Base-by-base conservation (phyloP, 2,113 vertebrate species). In the Eretmochelys imbricata region DNA sequence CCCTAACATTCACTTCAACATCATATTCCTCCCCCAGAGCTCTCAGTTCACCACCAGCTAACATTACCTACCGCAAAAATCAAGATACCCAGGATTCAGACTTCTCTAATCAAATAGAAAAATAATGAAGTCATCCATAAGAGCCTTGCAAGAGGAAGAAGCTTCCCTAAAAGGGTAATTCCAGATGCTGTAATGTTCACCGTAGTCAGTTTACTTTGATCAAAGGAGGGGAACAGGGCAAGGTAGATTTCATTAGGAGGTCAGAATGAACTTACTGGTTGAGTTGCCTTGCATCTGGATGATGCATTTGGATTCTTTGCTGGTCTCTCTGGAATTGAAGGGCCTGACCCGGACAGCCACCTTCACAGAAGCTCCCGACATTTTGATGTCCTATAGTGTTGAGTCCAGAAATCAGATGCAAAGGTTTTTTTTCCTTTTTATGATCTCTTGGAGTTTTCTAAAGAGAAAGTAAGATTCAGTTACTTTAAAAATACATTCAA, bases 221-320 rank as follows among this genome's bases (percentile, higher is more conserved):
- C 75, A 83, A 49, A 50, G 24, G 6, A 29, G 69, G 22, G 22
- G 2, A 57, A 17, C n/a, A 10, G 10, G 72, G 4, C 57, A 5
- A 69, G 19, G 83, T 76, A 82, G 20, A 76, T 5, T 50, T 10
- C 12, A 50, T 53, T 13, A 76, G 1, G 27, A 93, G 38, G 89
- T 29, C 10, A 38, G 20, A 42, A 31, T 5, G n/a, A 49, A 99
- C 99, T 99, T 98, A 99, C 99, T 99, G 96, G 99, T 99, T 16
- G 99, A 99, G 97, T 99, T 99, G 98, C 99, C 99, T 97, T 99
- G 99, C 99, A 99, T 99, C 98, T 99, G 99, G 96, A 99, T 99
- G 96, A 99, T 99, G 97, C 99, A 99, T 98, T 99, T 99, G 87
- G 99, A 99, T 2, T 99, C 99, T 96, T 99, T 99, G 99, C 99